phyloP scores from a whole-genome alignment of 92 coral and sea anemone genomes.

The Muricea muricata region DNA sequence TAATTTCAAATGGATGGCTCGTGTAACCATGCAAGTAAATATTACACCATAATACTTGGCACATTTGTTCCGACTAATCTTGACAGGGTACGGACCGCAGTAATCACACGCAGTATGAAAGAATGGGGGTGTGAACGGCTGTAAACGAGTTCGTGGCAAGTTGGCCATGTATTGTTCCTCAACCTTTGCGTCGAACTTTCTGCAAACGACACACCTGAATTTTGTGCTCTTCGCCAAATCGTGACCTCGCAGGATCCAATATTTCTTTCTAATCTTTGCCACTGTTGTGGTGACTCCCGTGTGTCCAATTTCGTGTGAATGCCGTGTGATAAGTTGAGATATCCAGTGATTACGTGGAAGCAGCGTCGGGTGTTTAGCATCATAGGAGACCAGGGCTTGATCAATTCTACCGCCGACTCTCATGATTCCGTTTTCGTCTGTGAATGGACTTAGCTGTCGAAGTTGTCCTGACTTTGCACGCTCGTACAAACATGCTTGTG shows the following conservation, averaged over 20 bases:
- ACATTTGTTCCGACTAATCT: neutral
- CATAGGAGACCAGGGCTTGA: neutral
- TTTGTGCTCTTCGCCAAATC: conserved; percentile 43
- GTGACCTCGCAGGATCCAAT: neutral
- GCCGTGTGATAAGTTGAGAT: neutral
- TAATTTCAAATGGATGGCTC: neutral
- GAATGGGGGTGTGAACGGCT: conserved; percentile 69
- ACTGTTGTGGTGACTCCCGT: neutral
- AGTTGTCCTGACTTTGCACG: neutral
- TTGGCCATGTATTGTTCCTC: conserved; percentile 70
- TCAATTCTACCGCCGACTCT: neutral
- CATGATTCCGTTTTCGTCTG: neutral
- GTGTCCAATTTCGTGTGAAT: neutral
- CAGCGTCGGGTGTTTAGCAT: neutral
- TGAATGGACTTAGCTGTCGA: neutral
- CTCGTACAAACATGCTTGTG: no score
- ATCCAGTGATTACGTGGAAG: neutral
- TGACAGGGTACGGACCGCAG: neutral
- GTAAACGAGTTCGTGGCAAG: conserved; percentile 50
- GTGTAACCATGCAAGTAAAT: neutral
- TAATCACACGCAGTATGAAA: conserved; percentile 39
- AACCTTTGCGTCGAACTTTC: conserved; percentile 47
- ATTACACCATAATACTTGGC: neutral
- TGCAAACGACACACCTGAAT: conserved; percentile 53
- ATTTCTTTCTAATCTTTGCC: neutral